Evolutionary conservation across 1,140 invertebrate species (phyloP).

Genomic region (Heliconius melpomene): DNA sequence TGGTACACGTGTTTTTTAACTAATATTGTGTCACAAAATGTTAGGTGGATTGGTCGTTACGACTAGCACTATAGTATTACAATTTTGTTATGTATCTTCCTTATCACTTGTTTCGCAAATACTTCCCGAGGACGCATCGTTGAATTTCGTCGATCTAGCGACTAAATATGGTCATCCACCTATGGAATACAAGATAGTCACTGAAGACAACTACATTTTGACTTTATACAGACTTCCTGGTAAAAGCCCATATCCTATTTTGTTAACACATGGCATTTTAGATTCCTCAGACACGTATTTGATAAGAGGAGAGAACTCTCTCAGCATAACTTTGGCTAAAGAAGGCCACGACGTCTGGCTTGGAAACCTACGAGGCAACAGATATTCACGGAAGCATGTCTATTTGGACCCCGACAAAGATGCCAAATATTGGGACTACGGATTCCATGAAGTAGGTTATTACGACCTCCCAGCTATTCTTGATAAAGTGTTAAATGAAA

Average conservation of each 20-base stretch:
- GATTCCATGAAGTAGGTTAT: constrained; percentile 83
- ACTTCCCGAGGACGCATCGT: neutral
- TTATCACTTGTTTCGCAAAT: neutral
- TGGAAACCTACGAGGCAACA: constrained; percentile 86
- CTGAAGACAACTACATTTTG: constrained; percentile 86
- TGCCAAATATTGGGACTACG: constrained; percentile 82
- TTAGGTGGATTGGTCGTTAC: no score
- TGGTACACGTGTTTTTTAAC: no score
- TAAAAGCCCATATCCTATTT: constrained; percentile 63
- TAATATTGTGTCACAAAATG: no score
- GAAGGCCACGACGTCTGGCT: constrained; percentile 87
- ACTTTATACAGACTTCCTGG: constrained; percentile 83
- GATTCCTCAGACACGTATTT: constrained; percentile 85
- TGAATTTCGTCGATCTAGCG: neutral
- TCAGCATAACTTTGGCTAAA: constrained; percentile 64
- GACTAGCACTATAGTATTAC: no score
- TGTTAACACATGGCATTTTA: constrained; percentile 87
- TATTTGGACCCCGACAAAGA: constrained; percentile 70
- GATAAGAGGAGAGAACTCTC: constrained; percentile 76
- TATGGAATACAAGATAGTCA: constrained; percentile 78
- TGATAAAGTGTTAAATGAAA: constrained; percentile 82
- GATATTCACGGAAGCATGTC: constrained; percentile 83
- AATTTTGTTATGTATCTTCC: no score
- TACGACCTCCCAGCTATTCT: constrained; percentile 85
- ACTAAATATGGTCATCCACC: constrained; percentile 76